Conservation (phyloP, 2,113 vertebrate genomes). For the Cephalopterus ornatus region DNA sequence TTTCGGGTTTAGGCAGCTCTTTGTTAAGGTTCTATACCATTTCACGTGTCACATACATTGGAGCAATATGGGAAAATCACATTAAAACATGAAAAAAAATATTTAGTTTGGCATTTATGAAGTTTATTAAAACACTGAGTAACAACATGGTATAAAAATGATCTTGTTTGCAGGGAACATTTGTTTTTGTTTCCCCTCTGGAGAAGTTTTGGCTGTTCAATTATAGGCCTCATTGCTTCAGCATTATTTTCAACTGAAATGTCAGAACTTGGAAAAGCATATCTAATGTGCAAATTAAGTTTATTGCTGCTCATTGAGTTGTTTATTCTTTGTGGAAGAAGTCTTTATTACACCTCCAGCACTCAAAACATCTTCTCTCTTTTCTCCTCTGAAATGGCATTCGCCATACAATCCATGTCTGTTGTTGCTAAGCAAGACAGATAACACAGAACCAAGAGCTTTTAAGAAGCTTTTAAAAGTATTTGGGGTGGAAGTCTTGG, state of each 20-base stretch:
- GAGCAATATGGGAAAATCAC: not conserved
- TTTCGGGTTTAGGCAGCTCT: not conserved
- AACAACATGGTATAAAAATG: slow-evolving; percentile 71
- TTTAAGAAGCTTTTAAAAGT: slow-evolving; percentile 43
- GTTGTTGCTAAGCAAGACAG: slow-evolving; percentile 24
- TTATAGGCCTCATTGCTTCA: slow-evolving; percentile 84
- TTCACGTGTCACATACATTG: not conserved
- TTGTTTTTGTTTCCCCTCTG: slow-evolving; percentile 77
- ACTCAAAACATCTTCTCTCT: slow-evolving; percentile 39
- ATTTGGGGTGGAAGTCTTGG: slow-evolving; percentile 22
- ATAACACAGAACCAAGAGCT: slow-evolving; percentile 1
- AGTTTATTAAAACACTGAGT: slow-evolving; percentile 74
- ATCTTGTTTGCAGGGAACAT: slow-evolving; percentile 76
- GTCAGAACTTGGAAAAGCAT: slow-evolving; percentile 81
- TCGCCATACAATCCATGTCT: not conserved
- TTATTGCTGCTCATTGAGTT: slow-evolving; percentile 78
- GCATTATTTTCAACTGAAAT: slow-evolving; percentile 78
- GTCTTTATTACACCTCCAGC: slow-evolving; percentile 72
- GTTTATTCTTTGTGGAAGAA: slow-evolving; percentile 74
- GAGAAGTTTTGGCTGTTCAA: slow-evolving; percentile 82
- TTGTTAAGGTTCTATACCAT: not conserved
- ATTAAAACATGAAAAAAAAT: not conserved
- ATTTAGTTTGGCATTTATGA: slow-evolving; percentile 65
- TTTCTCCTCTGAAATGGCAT: slow-evolving; percentile 13
- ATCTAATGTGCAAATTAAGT: slow-evolving; percentile 84